Percentiles rank a stretch among this genome's conserved stretches.
These are phyloP conservation scores for Semibalanus balanoides DNA, from an alignment of 1,140 invertebrate genomes.

Conservation along the genomic window DNA sequence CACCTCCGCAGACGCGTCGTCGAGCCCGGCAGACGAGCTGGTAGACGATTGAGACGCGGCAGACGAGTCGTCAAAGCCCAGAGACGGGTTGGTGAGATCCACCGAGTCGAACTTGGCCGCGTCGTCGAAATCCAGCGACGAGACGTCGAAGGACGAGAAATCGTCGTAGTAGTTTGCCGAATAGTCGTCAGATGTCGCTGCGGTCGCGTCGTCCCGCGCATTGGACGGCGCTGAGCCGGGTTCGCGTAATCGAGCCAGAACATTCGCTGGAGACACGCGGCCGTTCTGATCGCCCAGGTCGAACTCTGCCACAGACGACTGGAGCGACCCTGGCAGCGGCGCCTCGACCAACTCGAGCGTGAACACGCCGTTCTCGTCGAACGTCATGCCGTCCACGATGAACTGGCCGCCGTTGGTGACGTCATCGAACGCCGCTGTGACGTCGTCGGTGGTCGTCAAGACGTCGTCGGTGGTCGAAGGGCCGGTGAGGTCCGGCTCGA, in stretches of 20 bases:
- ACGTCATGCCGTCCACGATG: neutral
- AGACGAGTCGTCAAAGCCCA: neutral
- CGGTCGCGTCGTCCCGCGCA: too few relatives aligned
- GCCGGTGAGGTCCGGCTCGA: neutral
- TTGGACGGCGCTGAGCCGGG: too few relatives aligned
- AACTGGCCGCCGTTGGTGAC: neutral
- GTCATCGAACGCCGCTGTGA: neutral
- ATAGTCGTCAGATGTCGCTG: too few relatives aligned
- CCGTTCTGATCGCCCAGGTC: neutral
- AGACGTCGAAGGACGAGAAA: too few relatives aligned
- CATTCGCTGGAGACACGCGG: neutral
- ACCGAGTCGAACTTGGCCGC: too few relatives aligned
- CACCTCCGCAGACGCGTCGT: neutral
- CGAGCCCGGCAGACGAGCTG: neutral
- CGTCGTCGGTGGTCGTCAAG: neutral
- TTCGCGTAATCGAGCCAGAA: neutral
- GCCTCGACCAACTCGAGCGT: neutral
- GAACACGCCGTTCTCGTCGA: neutral
- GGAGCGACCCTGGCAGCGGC: neutral
- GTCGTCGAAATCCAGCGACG: too few relatives aligned
- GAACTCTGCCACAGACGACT: neutral
- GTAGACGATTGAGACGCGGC: too few relatives aligned
- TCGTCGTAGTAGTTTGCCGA: too few relatives aligned
- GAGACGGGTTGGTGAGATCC: too few relatives aligned
- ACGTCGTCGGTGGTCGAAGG: neutral